Evolutionary conservation across 1,140 invertebrate species (phyloP), one percentile per base, ranked within the genome.

Genomic region (Leptinotarsa undecemlineata): DNA sequence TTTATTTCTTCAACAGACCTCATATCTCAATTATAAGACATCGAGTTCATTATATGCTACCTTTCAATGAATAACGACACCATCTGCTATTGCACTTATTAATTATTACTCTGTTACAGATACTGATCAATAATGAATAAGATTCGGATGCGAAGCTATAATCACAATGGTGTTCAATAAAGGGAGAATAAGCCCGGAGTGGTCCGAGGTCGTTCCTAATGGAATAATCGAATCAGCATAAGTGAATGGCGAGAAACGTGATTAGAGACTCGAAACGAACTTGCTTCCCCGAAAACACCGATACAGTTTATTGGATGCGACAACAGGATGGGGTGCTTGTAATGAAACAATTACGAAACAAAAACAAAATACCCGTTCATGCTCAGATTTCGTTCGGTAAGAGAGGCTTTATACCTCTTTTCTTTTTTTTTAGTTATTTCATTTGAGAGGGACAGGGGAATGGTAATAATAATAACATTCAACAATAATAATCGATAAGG

Each of bases 171-270:
- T 57, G 51, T 57, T 57, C 51, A 17, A 57, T 57, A 57, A 57
- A 57, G 51, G 15, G 51, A 57, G n/a, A n/a, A 57, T 57, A 57
- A 57, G n/a, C 15, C 51, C 51, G 15, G 51, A 57, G 51, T 57
- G 51, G 15, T 57, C n/a, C 51, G 51, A 57, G 51, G 51, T 19
- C n/a, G 51, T 57, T 17, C 60, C 60, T 76, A 78, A 78, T 78
- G 70, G 71, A 71, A 77, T 78, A 78, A 78, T 78, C 74, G 73
- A 78, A 78, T 78, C 71, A 77, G 71, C 76, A 78, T 78, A 78
- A 78, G 72, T 71, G 62, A 75, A 71, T 63, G 76, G 63, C 69
- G 26, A 68, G 62, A 33, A 77, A 77, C 67, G 67, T 66, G 75
- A 73, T 76, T 73, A 73, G 42, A 66, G 60, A 19, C 42, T 26